Percentiles rank a stretch among this genome's conserved stretches.
phyloP scores from a whole-genome alignment of 2,888 invertebrate genomes.

The Athalia rosae region DNA sequence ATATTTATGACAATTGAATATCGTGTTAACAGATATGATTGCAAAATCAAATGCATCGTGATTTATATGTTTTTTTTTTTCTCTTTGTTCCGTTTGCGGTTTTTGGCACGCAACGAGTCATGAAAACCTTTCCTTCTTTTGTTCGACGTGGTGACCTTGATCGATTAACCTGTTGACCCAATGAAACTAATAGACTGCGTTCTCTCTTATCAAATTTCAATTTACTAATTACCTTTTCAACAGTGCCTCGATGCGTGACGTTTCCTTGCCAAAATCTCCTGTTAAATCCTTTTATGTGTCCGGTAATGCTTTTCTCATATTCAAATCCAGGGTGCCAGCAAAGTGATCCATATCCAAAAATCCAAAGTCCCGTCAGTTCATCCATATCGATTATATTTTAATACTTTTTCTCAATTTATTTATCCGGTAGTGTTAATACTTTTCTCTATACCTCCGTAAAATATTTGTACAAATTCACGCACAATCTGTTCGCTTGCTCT shows the following conservation, averaged over 20 bases:
- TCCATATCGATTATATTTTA: constrained; percentile 29
- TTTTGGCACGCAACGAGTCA: no score
- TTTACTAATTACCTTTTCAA: constrained; percentile 78
- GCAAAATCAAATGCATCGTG: no score
- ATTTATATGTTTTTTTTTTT: no score
- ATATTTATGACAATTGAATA: no score
- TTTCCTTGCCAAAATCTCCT: constrained; percentile 96
- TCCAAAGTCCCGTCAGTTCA: constrained; percentile 80
- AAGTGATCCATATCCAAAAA: constrained; percentile 96
- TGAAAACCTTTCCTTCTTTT: no score
- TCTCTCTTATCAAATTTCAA: not conserved
- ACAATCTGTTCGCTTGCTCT: no score
- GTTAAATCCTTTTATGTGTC: constrained; percentile 88
- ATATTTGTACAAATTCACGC: not conserved
- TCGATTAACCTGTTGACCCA: no score
- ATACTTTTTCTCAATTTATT: not conserved
- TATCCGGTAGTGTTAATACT: not conserved
- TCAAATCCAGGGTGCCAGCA: constrained; percentile 97
- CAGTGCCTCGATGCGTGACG: constrained; percentile 86
- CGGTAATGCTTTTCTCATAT: constrained; percentile 85
- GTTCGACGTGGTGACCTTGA: no score
- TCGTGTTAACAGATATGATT: no score
- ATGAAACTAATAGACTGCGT: no score
- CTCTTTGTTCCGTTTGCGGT: no score
- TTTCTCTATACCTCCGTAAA: not conserved